Conservation (phyloP, 2,113 vertebrate species). For the Melierax canorus region DNA sequence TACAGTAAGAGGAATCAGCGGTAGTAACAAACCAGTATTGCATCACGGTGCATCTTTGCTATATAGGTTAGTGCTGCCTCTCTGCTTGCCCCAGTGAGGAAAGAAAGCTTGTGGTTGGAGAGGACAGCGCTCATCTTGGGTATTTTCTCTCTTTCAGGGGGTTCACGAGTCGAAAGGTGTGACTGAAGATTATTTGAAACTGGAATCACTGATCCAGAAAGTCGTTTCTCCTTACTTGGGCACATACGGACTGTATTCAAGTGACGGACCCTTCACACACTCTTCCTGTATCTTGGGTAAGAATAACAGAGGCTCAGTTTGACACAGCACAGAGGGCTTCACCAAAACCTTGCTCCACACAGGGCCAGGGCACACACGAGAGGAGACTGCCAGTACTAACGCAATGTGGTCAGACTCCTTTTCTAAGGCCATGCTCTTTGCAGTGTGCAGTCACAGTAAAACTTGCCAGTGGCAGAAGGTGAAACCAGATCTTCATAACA, state of each 20-base stretch:
- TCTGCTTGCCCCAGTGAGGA: neutral
- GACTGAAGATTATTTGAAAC: slow-evolving; percentile 88
- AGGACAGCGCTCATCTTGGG: neutral
- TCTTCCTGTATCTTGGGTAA: slow-evolving; percentile 89
- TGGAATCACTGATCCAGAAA: slow-evolving; percentile 92
- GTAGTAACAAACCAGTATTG: neutral
- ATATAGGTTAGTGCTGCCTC: neutral
- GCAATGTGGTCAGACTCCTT: neutral
- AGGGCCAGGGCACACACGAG: too few species aligned
- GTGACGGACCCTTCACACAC: slow-evolving; percentile 79
- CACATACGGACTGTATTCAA: slow-evolving; percentile 86
- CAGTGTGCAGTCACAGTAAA: neutral
- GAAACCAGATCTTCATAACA: neutral
- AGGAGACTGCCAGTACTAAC: neutral
- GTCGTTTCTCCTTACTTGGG: slow-evolving; percentile 95
- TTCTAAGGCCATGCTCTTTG: neutral
- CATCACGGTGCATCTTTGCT: neutral
- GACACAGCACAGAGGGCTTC: neutral
- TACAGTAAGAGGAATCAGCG: neutral
- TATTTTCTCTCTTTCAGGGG: slow-evolving; percentile 74
- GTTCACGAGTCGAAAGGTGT: slow-evolving; percentile 91
- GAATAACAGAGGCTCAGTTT: neutral
- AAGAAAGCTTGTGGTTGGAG: neutral
- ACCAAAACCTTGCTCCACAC: neutral
- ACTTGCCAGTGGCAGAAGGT: neutral